Conservation (phyloP, 2,113 vertebrate species). For the Myrmecobius fasciatus region DNA sequence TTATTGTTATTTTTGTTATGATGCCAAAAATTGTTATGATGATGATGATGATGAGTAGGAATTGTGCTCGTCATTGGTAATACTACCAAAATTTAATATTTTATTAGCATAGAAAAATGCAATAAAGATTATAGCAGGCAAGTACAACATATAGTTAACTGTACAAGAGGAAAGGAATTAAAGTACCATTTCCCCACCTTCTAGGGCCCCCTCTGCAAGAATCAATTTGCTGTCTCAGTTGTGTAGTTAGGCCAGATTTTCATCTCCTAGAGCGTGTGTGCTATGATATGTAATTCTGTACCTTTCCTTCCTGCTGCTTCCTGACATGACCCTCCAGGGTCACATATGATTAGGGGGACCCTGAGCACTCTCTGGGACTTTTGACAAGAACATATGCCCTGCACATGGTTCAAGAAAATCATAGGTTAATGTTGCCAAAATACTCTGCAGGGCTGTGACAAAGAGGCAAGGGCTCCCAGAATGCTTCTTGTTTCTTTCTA, state of each 20-base stretch:
- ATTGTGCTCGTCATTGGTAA: background rate
- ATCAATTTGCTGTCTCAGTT: conserved; percentile 18
- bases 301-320: conserved; percentile 64
- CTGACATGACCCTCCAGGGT: conserved; percentile 34
- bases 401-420: background rate
- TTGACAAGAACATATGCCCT: background rate
- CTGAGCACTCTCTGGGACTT: background rate
- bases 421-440: background rate
- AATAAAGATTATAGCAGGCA: background rate
- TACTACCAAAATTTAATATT: background rate
- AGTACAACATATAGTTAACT: background rate
- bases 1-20: background rate
- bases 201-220: background rate
- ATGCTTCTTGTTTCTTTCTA: background rate
- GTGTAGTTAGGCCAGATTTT: background rate
- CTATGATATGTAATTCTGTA: background rate
- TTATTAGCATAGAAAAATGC: background rate
- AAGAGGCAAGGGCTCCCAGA: background rate
- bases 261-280: background rate
- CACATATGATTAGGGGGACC: background rate
- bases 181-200: background rate
- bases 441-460: background rate
- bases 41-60: background rate
- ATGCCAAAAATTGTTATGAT: background rate
- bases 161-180: background rate